Conservation (phyloP, 2,113 vertebrate genomes). For the Siniperca knerii region DNA sequence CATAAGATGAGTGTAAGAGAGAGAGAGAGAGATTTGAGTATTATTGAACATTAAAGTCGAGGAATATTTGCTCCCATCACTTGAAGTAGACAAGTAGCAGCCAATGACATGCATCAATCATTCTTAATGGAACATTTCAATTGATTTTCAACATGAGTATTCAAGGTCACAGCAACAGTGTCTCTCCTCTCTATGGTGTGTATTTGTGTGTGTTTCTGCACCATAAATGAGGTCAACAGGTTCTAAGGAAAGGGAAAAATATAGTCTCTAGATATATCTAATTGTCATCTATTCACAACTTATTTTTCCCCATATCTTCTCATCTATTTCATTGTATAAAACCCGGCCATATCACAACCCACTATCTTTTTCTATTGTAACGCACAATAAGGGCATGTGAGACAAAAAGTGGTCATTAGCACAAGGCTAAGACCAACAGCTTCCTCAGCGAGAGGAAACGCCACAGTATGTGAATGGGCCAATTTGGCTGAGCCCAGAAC, state of each 20-base stretch:
- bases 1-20: neutral
- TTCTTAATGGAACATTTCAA: slow-evolving; percentile 79
- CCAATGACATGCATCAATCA: slow-evolving; percentile 80
- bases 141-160: slow-evolving; percentile 75
- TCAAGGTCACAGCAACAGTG: slow-evolving; percentile 75
- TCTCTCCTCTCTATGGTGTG: neutral
- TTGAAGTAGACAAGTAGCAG: slow-evolving; percentile 59
- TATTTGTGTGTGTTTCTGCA: slow-evolving; percentile 40
- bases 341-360: slow-evolving; percentile 59
- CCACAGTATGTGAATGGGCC: slow-evolving; percentile 66
- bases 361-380: slow-evolving; percentile 67
- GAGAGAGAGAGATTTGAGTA: slow-evolving; percentile 37
- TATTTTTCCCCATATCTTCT: slow-evolving; percentile 52
- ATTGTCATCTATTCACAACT: slow-evolving; percentile 42
- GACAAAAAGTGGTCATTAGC: slow-evolving; percentile 66
- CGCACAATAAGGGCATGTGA: slow-evolving; percentile 54
- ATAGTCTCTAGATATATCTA: slow-evolving; percentile 38
- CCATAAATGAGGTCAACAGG: slow-evolving; percentile 63
- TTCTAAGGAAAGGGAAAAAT: slow-evolving; percentile 26
- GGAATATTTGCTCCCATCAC: slow-evolving; percentile 68
- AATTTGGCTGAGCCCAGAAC: slow-evolving; percentile 62
- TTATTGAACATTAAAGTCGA: slow-evolving; percentile 68
- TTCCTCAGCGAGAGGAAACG: slow-evolving; percentile 66
- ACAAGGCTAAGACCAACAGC: slow-evolving; percentile 48
- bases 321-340: slow-evolving; percentile 63